Conservation (phyloP, 2,888 invertebrate species). For the Athetis lepigone region DNA sequence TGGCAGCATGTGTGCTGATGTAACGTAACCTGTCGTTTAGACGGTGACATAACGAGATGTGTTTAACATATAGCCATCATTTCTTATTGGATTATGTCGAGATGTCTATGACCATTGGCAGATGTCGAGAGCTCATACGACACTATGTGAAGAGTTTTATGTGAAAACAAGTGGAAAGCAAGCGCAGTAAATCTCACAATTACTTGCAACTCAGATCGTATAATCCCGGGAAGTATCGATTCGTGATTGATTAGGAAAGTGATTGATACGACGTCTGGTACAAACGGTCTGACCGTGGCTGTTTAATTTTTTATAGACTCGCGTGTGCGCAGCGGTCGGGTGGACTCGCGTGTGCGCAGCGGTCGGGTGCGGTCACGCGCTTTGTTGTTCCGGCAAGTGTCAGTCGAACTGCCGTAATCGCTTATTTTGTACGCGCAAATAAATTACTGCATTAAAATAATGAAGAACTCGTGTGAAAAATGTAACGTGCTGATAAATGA, state of each 20-base stretch:
- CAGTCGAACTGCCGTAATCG: no score
- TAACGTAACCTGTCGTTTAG: conserved; percentile 34
- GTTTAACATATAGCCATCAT: conserved; percentile 27
- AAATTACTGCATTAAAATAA: no score
- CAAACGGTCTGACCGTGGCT: neutral
- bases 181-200: neutral
- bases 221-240: conserved; percentile 7
- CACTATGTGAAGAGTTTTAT: conserved; percentile 6
- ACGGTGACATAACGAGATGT: conserved; percentile 53
- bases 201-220: conserved; percentile 10
- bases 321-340: no score
- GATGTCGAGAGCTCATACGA: conserved; percentile 12
- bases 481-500: no score
- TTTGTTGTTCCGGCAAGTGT: no score
- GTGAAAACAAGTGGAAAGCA: conserved; percentile 20
- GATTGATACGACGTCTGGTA: conserved; percentile 31
- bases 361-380: no score
- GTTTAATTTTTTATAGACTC: no score
- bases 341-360: no score
- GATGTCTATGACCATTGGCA: conserved; percentile 18
- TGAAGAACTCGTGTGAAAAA: no score
- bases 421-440: no score
- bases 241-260: conserved; percentile 42
- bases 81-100: conserved; percentile 45
- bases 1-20: conserved; percentile 51